Base-by-base conservation (phyloP, 2,797 vertebrate genomes). In the Morus bassanus region DNA sequence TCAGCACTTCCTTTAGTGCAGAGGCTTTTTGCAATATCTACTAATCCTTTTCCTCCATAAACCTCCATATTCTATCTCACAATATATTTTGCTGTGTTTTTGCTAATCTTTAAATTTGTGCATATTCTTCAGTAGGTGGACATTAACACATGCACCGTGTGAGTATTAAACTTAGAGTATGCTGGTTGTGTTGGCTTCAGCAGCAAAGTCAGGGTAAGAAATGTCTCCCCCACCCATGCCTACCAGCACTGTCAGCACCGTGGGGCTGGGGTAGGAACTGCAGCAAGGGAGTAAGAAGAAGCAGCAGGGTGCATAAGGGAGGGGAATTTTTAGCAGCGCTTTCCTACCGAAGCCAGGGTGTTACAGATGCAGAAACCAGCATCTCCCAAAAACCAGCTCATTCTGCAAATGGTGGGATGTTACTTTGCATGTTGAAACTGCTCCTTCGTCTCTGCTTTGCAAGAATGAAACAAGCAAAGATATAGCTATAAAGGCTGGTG, bases 11-110 rank as follows among this genome's bases (percentile, higher is more conserved):
- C 82, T 89, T 86, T 85, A 90, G 73, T 67, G 73, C 75, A 79
- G 82, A 9, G 7, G 87, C 87, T 92, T 95, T 96, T 88, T 91
- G 69, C 92, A 86, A 18, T 91, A 92, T 74, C 93, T 96, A 31
- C 95, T 97, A 96, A 96, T 97, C 96, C 89, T 91, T 93, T 96
- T 86, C 65, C 79, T 89, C 59, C 76, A 56, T 60, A 91, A 94
- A 96, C 88, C 82, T 86, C 84, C 43, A n/a, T 41, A 76, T 81
- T 82, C 85, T 94, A 69, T 73, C 93, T 92, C 79, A 93, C 85
- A 91, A 89, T 88, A 88, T 76, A 79, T 89, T 92, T 94, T 25
- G 18, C 93, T 91, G 46, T 85, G 89, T 88, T 96, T 75, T 35
- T 86, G 56, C 87, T 96, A 95, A 96, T 91, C 96, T 97, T 91